Percentiles rank a stretch among this genome's conserved stretches.
These are phyloP conservation scores for Ligdia adustata DNA, from an alignment of 2,888 invertebrate species.

Conservation along the genomic window DNA sequence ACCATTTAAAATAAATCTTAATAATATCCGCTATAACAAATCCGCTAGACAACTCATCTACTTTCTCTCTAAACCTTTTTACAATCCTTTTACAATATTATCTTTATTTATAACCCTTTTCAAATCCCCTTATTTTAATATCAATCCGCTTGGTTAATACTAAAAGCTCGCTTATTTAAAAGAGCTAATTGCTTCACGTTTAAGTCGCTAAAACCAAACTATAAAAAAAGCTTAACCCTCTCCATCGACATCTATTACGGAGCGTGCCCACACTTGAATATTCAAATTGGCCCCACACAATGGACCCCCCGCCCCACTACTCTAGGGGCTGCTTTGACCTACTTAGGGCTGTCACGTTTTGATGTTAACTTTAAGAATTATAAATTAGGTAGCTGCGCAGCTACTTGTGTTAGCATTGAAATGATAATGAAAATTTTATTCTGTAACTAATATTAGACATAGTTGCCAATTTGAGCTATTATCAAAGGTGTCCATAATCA, in stretches of 20 bases:
- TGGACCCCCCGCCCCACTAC: constrained; percentile 44
- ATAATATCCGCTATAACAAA: too few relatives aligned
- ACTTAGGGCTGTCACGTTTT: constrained; percentile 16
- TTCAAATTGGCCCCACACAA: constrained; percentile 72
- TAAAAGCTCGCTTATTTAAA: constrained; percentile 21
- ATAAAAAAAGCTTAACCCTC: constrained; percentile 40
- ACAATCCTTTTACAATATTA: neutral
- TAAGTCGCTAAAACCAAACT: constrained; percentile 24
- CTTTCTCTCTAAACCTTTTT: too few relatives aligned
- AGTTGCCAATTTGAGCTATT: too few relatives aligned
- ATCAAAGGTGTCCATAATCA: too few relatives aligned
- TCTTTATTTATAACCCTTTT: neutral
- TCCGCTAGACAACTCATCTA: too few relatives aligned
- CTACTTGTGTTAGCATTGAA: neutral
- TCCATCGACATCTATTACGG: constrained; percentile 62
- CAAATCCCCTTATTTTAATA: too few relatives aligned
- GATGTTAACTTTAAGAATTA: neutral
- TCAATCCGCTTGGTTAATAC: constrained; percentile 3
- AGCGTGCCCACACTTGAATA: constrained; percentile 71
- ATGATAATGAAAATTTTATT: neutral
- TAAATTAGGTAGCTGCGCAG: neutral
- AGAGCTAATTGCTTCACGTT: constrained; percentile 40
- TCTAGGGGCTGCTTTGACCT: constrained; percentile 47
- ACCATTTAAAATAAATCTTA: too few relatives aligned
- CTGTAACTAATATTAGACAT: too few relatives aligned